Evolutionary conservation across 2,888 invertebrate genomes (phyloP).

Genomic region (Adineta ricciae): DNA sequence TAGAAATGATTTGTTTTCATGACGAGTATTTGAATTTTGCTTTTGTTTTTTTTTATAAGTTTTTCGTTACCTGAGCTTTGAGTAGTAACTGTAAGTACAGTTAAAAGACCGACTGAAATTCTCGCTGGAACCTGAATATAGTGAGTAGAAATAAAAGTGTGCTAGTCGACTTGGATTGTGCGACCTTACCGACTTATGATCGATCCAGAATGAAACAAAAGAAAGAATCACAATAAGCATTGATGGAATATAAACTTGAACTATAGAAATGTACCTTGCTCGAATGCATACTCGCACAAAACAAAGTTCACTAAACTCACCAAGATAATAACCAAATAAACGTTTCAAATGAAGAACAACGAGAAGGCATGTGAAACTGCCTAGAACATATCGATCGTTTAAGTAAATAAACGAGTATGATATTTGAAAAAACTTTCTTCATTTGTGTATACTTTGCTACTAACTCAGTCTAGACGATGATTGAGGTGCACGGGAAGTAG

Average conservation of each 20-base stretch:
- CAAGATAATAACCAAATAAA: constrained; percentile 33
- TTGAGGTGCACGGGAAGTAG: not conserved
- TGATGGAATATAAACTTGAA: constrained; percentile 33
- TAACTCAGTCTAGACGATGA: not conserved
- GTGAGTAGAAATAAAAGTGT: not conserved
- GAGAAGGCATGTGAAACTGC: constrained; percentile 31
- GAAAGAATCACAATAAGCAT: constrained; percentile 29
- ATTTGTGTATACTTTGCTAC: not conserved
- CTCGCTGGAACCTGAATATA: constrained; percentile 29
- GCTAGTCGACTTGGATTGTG: not conserved
- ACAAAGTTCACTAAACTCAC: not conserved
- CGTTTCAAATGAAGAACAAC: constrained; percentile 33
- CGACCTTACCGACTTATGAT: constrained; percentile 31
- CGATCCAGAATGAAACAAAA: constrained; percentile 34
- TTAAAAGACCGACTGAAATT: constrained; percentile 34
- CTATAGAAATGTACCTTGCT: not conserved
- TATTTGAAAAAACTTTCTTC: not conserved
- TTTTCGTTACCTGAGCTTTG: constrained; percentile 34
- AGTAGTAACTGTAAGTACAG: constrained; percentile 34
- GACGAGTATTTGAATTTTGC: too few relatives aligned
- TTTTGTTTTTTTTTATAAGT: not conserved
- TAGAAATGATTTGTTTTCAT: not conserved
- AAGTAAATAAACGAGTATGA: not conserved
- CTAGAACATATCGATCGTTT: constrained; percentile 16
- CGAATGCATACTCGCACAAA: not conserved